phyloP scores from a whole-genome alignment of 2,797 vertebrate genomes.

The Pelobates cultripes region DNA sequence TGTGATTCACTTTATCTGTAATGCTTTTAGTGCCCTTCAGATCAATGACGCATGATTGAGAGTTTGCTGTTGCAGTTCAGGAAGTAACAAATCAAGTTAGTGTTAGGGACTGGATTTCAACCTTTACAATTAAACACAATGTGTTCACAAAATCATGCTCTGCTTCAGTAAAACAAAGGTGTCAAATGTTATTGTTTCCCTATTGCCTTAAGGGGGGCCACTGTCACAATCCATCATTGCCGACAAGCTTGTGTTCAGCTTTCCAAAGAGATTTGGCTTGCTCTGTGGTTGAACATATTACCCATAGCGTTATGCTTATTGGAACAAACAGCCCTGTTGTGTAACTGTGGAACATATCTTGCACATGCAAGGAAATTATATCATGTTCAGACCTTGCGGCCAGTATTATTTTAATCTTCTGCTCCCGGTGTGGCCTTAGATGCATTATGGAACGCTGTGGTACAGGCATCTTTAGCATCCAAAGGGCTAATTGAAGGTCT shows the following conservation, averaged over 20 bases:
- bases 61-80: too few species aligned
- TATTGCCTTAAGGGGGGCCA: too few species aligned
- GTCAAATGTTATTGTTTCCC: too few species aligned
- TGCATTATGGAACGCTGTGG: constrained; percentile 45
- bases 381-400: constrained; percentile 18
- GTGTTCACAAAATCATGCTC: too few species aligned
- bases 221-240: neutral
- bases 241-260: neutral
- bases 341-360: constrained; percentile 28
- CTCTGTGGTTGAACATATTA: neutral
- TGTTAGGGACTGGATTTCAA: too few species aligned
- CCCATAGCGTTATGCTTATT: constrained; percentile 15
- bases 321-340: neutral
- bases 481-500: constrained; percentile 55
- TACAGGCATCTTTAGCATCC: constrained; percentile 43
- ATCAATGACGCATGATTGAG: too few species aligned
- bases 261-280: neutral
- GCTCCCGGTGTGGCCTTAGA: constrained; percentile 40
- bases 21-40: too few species aligned
- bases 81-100: too few species aligned
- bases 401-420: constrained; percentile 46
- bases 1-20: too few species aligned
- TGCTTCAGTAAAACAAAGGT: too few species aligned
- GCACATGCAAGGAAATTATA: constrained; percentile 26
- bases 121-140: too few species aligned